These are phyloP conservation scores for Allophyes oxyacanthae DNA, from an alignment of 2,888 invertebrate species.

Conservation along the genomic window DNA sequence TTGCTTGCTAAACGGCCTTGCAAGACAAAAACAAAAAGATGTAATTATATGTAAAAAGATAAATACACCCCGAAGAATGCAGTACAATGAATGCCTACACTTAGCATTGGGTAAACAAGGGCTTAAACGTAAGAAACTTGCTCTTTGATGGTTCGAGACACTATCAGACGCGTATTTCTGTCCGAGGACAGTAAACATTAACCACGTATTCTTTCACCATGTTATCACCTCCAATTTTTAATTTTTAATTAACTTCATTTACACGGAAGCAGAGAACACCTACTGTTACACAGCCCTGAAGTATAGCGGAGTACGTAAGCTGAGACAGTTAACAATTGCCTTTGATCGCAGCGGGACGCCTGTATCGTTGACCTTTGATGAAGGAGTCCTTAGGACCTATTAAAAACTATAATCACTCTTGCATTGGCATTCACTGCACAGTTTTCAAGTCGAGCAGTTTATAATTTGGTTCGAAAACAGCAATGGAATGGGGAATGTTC, in stretches of 20 bases:
- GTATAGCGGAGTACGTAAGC: conserved; percentile 25
- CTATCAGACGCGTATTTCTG: too few species aligned
- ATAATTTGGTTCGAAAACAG: not conserved
- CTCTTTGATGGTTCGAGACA: too few species aligned
- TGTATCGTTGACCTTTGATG: conserved; percentile 29
- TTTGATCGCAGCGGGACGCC: conserved; percentile 40
- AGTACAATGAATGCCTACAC: too few species aligned
- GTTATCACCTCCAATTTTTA: too few species aligned
- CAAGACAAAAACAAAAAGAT: too few species aligned
- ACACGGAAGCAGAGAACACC: conserved; percentile 15
- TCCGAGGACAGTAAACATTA: too few species aligned
- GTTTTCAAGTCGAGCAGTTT: not conserved
- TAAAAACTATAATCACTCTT: not conserved
- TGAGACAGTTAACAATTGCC: conserved; percentile 29
- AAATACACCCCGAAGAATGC: too few species aligned
- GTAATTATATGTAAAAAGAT: too few species aligned
- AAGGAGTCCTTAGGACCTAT: conserved; percentile 6
- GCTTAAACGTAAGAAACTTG: too few species aligned
- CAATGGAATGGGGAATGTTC: conserved; percentile 11
- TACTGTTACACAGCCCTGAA: conserved; percentile 29
- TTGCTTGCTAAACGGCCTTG: too few species aligned
- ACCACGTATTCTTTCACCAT: too few species aligned
- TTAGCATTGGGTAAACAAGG: too few species aligned
- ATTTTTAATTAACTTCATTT: conserved; percentile 19
- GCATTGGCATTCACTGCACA: not conserved